Conservation (phyloP, 2,888 invertebrate species). For the Machimus rusticus region DNA sequence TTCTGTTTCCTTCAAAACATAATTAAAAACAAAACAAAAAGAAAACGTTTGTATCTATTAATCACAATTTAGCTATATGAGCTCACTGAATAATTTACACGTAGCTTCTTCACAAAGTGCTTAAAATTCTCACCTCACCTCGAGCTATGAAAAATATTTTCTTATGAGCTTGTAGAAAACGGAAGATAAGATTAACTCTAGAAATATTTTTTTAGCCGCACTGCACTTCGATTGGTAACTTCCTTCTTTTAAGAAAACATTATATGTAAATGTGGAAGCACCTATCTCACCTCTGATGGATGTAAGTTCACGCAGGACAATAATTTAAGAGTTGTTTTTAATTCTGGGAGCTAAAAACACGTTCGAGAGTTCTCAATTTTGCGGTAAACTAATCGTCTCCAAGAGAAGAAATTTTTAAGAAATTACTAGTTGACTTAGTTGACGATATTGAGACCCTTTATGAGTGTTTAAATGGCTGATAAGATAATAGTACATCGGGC, state of each 20-base stretch:
- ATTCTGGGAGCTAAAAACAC: neutral
- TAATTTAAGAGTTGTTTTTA: neutral
- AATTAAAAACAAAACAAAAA: too few species aligned
- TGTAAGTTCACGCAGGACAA: neutral
- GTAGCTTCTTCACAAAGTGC: neutral
- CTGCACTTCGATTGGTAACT: neutral
- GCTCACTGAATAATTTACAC: neutral
- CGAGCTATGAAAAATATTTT: neutral
- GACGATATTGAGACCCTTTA: neutral
- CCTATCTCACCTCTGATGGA: neutral
- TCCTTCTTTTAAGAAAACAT: neutral
- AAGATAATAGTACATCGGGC: constrained; percentile 20
- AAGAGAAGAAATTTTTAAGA: constrained; percentile 12
- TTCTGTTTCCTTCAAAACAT: too few species aligned
- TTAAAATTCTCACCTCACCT: neutral
- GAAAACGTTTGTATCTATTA: neutral
- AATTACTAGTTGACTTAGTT: neutral
- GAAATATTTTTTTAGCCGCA: neutral
- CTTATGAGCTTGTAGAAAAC: neutral
- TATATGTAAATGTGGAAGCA: neutral
- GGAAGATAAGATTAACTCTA: constrained; percentile 16
- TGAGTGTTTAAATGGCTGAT: constrained; percentile 4
- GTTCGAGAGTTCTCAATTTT: neutral
- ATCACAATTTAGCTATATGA: neutral
- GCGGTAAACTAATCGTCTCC: neutral